Percentiles rank a stretch among this genome's conserved stretches.
phyloP scores from a whole-genome alignment of 2,797 vertebrate genomes.

The Jordanella pulchra region DNA sequence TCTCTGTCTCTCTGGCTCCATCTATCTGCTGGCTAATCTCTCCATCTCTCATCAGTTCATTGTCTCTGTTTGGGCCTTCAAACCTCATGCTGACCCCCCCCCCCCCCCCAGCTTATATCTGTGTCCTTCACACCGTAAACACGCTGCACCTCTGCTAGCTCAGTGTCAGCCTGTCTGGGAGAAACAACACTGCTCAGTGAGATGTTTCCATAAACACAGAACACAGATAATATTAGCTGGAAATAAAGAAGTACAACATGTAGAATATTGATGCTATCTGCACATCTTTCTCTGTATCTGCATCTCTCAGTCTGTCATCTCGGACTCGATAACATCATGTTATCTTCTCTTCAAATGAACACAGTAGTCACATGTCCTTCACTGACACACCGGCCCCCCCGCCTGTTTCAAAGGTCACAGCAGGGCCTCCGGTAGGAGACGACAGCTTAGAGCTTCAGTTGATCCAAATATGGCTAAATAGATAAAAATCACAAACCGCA shows the following conservation, averaged over 20 bases:
- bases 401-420: background rate
- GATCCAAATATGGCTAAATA: no score
- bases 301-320: conserved; percentile 43
- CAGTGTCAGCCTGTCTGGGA: background rate
- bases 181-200: rapidly evolving
- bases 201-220: background rate
- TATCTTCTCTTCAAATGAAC: conserved; percentile 87
- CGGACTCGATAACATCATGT: conserved; percentile 83
- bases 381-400: conserved; percentile 44
- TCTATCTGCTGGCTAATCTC: conserved; percentile 62
- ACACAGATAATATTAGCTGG: background rate
- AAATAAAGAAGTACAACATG: background rate
- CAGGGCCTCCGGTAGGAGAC: background rate
- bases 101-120: conserved; percentile 22
- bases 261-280: conserved; percentile 28
- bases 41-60: conserved; percentile 71
- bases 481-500: no score
- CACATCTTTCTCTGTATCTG: conserved; percentile 13
- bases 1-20: conserved; percentile 51
- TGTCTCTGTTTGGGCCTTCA: conserved; percentile 45
- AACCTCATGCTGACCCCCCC: conserved; percentile 14
- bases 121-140: conserved; percentile 49
- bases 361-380: conserved; percentile 85
- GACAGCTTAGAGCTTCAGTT: no score
- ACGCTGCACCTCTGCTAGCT: background rate